phyloP scores from a whole-genome alignment of 2,797 vertebrate species.

The Percopsis omiscomaycus region DNA sequence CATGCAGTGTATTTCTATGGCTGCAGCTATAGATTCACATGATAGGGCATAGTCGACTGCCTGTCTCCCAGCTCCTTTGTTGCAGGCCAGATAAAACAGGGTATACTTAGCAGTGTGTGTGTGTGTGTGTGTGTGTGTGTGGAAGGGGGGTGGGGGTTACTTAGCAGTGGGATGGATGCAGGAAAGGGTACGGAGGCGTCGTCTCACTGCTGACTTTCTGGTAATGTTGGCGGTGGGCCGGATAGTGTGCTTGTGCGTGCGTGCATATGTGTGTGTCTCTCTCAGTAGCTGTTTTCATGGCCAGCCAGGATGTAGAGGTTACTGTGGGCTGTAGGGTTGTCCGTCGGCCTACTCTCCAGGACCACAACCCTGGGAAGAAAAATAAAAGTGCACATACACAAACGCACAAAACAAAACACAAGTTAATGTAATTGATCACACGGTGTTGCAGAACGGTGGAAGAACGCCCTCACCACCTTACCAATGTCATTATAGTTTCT shows the following conservation, averaged over 20 bases:
- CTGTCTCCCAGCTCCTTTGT: conserved; percentile 25
- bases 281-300: conserved; percentile 99
- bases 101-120: conserved; percentile 5
- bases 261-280: conserved; percentile 26
- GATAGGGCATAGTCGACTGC: conserved; percentile 3
- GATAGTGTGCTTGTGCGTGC: conserved; percentile 13
- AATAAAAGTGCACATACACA: conserved; percentile 5
- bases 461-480: too few species aligned
- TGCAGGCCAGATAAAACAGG: not conserved
- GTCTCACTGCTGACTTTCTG: not conserved
- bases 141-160: not conserved
- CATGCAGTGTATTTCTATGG: conserved; percentile 13
- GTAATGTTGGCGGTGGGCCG: conserved; percentile 7
- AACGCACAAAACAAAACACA: not conserved
- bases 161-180: not conserved
- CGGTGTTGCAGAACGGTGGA: too few species aligned
- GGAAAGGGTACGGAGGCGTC: not conserved
- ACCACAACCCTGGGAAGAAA: conserved; percentile 87
- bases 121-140: conserved; percentile 36
- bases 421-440: too few species aligned
- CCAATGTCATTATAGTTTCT: too few species aligned
- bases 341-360: conserved; percentile 94
- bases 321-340: conserved; percentile 97
- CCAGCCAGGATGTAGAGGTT: conserved; percentile 98
- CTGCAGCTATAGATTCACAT: conserved; percentile 26